Conservation (phyloP, 2,888 invertebrate genomes). For the Phaedon cochleariae region DNA sequence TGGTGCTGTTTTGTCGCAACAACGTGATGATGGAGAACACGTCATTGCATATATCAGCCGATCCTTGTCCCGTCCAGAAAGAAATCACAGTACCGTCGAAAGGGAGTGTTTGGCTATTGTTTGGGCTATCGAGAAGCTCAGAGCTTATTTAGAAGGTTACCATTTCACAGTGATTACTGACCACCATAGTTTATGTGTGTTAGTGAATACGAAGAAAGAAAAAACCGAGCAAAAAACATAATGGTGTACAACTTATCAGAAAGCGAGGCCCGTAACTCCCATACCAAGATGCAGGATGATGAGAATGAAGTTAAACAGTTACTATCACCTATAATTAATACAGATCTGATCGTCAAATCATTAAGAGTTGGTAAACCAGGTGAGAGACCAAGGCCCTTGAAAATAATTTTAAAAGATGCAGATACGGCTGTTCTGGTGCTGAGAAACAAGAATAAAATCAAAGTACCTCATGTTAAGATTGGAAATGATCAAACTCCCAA, state of each 20-base stretch:
- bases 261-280: neutral
- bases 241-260: conserved; percentile 20
- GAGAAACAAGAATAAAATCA: conserved; percentile 16
- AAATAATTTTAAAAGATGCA: conserved; percentile 11
- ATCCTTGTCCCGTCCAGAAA: no score
- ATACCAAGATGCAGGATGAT: conserved; percentile 2
- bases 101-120: no score
- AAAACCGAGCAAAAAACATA: conserved; percentile 8
- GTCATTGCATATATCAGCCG: no score
- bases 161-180: no score
- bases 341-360: conserved; percentile 6
- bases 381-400: conserved; percentile 13
- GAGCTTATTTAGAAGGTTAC: no score
- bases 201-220: conserved; percentile 9
- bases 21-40: no score
- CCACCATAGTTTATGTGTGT: no score
- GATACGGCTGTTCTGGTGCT: conserved; percentile 3
- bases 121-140: no score
- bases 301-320: conserved; percentile 2
- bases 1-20: no score
- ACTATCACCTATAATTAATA: neutral
- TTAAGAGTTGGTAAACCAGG: conserved; percentile 10
- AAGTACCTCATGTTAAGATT: conserved; percentile 5
- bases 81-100: no score
- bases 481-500: conserved; percentile 16